Percentiles rank a stretch among this genome's conserved stretches.
Conservation (phyloP, 2,888 invertebrate species). For the Erebia ligea region DNA sequence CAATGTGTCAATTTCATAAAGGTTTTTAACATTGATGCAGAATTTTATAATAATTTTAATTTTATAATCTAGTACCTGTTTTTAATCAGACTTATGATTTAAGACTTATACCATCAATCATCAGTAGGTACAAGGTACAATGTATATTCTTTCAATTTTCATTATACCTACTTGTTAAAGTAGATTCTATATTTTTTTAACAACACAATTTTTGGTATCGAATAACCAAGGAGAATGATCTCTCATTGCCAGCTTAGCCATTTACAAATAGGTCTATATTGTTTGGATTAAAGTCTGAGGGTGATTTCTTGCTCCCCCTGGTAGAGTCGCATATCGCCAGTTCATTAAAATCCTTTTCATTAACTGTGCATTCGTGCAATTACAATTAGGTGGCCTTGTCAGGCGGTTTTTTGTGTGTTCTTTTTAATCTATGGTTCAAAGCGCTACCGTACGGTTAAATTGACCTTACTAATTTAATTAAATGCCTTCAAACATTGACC, state of each 20-base stretch:
- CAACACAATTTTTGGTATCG: slow-evolving; percentile 40
- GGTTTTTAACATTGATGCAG: no score
- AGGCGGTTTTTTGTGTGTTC: slow-evolving; percentile 33
- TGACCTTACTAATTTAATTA: not conserved
- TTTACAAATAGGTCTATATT: slow-evolving; percentile 40
- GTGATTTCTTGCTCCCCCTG: slow-evolving; percentile 48
- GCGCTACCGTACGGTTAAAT: slow-evolving; percentile 7
- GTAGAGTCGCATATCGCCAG: slow-evolving; percentile 52
- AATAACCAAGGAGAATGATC: slow-evolving; percentile 42
- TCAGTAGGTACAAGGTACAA: no score
- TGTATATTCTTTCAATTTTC: no score
- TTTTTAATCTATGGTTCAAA: slow-evolving; percentile 10
- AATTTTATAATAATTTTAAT: no score
- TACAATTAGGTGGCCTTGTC: slow-evolving; percentile 58
- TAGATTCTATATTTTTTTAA: slow-evolving; percentile 33
- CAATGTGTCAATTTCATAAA: no score
- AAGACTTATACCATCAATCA: no score
- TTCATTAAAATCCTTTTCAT: slow-evolving; percentile 71
- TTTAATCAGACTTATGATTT: no score
- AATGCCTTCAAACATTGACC: not conserved
- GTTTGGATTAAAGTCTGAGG: slow-evolving; percentile 49
- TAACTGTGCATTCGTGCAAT: slow-evolving; percentile 63
- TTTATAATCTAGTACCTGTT: no score
- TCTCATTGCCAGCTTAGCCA: slow-evolving; percentile 29
- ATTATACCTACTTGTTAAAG: not conserved